Percentiles rank a stretch among this genome's conserved stretches.
Evolutionary conservation across 2,888 invertebrate genomes (phyloP).

Genomic region (Tipula helvola): DNA sequence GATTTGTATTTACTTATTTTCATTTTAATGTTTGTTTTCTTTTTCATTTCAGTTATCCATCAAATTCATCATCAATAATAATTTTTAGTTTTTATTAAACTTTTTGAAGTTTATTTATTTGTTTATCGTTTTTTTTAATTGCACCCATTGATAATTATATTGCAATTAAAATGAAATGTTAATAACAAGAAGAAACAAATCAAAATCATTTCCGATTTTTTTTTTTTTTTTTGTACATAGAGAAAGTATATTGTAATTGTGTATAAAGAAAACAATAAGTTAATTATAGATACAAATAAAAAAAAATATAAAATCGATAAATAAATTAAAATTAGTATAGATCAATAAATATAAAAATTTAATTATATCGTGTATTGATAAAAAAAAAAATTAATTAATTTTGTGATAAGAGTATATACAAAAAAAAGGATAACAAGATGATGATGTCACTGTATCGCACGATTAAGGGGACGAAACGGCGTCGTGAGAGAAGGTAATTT

Average conservation of each 20-base stretch:
- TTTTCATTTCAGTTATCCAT: neutral
- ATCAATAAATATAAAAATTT: neutral
- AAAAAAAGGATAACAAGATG: neutral
- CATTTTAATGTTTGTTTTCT: neutral
- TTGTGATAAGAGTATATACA: neutral
- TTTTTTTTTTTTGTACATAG: neutral
- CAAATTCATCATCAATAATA: neutral
- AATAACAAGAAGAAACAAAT: neutral
- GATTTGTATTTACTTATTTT: neutral
- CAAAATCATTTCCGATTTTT: neutral
- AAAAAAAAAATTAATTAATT: neutral
- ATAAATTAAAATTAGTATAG: neutral
- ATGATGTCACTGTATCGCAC: conserved; percentile 10
- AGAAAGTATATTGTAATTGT: neutral
- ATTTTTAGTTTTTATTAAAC: neutral
- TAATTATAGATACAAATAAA: neutral
- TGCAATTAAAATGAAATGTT: neutral
- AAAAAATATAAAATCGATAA: neutral
- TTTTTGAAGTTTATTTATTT: neutral
- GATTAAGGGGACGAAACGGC: conserved; percentile 7
- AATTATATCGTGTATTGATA: too few relatives aligned
- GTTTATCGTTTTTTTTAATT: neutral
- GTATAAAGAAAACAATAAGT: neutral
- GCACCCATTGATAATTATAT: neutral
- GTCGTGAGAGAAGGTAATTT: neutral